phyloP scores from a whole-genome alignment of 2,888 invertebrate species.

The Rotaria macrura region DNA sequence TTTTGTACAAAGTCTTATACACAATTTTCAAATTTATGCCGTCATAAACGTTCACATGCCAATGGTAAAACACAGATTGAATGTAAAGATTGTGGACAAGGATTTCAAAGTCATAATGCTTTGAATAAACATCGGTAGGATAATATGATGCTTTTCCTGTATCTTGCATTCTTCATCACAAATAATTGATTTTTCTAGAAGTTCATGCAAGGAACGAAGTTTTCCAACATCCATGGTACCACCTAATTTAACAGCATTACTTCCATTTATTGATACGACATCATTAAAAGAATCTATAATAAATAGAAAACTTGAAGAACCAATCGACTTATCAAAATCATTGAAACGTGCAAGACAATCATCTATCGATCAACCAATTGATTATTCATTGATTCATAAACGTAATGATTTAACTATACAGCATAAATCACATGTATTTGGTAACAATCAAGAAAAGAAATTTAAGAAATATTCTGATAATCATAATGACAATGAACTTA shows the following conservation, averaged over 20 bases:
- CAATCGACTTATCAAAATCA: background rate
- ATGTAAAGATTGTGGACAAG: slow-evolving; percentile 24
- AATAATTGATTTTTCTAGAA: background rate
- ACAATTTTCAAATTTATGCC: slow-evolving; percentile 34
- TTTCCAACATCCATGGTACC: background rate
- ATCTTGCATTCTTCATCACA: background rate
- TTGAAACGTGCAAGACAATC: background rate
- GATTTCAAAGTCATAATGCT: slow-evolving; percentile 26
- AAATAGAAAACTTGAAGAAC: background rate
- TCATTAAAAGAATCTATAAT: no score
- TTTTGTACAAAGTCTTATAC: slow-evolving; percentile 32
- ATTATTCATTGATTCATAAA: background rate
- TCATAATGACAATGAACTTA: background rate
- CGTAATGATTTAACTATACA: background rate
- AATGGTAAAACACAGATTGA: slow-evolving; percentile 15
- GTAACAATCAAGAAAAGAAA: background rate
- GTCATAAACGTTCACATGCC: slow-evolving; percentile 34
- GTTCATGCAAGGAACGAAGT: background rate
- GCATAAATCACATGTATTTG: background rate
- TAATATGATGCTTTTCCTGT: background rate
- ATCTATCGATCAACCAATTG: background rate
- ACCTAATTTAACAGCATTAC: background rate
- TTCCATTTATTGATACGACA: background rate
- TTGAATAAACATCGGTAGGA: slow-evolving; percentile 27
- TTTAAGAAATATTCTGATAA: background rate